Base-by-base conservation (phyloP, 2,797 vertebrate genomes). In the Denticeps clupeoides region DNA sequence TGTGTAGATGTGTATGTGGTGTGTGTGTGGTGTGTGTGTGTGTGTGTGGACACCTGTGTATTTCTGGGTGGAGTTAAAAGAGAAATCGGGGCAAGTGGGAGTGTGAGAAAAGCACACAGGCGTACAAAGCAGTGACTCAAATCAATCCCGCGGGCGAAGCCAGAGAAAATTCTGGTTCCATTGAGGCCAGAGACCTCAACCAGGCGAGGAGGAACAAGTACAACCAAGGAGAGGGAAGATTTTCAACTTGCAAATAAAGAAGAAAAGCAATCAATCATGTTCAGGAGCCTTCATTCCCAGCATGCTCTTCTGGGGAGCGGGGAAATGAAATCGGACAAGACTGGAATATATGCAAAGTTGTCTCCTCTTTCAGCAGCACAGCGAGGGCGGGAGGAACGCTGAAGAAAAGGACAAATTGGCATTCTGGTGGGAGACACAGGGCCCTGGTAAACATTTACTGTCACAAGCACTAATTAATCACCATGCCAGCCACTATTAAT, bases 61-160 rank as follows among this genome's bases (percentile, higher is more conserved):
- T 59, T 55, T 16, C 25, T 3, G 28, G 10, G 3, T 4, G 12
- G 22, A 2, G 29, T 23, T 19, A n/a, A n/a, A n/a, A n/a, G n/a
- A n/a, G 53, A 44, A 29, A 29, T 23, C 41, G 41, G 45, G 22
- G 38, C 11, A 58, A 58, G 58, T 51, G 60, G 44, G 41, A 57
- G 75, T 81, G 81, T 87, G 85, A 84, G 84, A 87, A 90, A 90
- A 86, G 86, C 83, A 89, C 74, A 89, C 89, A 89, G 82, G 82
- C 82, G 82, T 82, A 75, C 75, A 77, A 75, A 75, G 66, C 56
- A 68, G 63, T 73, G 72, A 75, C 78, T 82, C 85, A 84, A 89
- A 91, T 89, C 84, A 87, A 82, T 90, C 85, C 78, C 63, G 78
- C 78, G 80, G 85, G 82, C 75, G 60, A 79, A 87, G 80, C 73